Conservation (phyloP, 92 coral and sea anemone genomes). For the Heteractis magnifica region DNA sequence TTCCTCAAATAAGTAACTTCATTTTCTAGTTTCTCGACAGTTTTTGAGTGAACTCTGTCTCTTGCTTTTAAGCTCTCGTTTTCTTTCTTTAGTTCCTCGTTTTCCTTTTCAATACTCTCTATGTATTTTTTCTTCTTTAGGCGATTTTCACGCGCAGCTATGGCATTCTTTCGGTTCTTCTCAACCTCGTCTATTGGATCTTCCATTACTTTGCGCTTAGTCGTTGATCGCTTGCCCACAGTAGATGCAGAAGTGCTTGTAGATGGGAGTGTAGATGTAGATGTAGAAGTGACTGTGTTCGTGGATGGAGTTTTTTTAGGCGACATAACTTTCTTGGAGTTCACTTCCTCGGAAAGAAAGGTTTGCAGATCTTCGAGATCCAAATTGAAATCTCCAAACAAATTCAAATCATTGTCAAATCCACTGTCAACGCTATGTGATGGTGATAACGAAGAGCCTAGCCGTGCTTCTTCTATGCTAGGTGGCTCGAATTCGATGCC, state of each 20-base stretch:
- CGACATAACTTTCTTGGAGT: slow-evolving; percentile 10
- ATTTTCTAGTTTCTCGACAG: slow-evolving; percentile 53
- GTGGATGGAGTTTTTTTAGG: neutral
- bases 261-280: neutral
- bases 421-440: slow-evolving; percentile 96
- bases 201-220: slow-evolving; percentile 1
- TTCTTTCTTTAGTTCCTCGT: slow-evolving; percentile 55
- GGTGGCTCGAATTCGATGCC: slow-evolving; percentile 43
- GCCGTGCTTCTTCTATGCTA: neutral
- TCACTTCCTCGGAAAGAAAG: neutral
- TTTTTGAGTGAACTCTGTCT: slow-evolving; percentile 39
- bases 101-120: slow-evolving; percentile 68
- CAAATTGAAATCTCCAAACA: slow-evolving; percentile 34
- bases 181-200: slow-evolving; percentile 53
- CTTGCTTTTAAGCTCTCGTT: slow-evolving; percentile 52
- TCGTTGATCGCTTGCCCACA: neutral
- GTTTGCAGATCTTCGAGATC: slow-evolving; percentile 20
- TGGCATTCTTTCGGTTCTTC: slow-evolving; percentile 74
- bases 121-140: slow-evolving; percentile 83
- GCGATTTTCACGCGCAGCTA: slow-evolving; percentile 90
- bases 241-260: neutral
- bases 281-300: neutral
- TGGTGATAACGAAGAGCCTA: slow-evolving; percentile 72
- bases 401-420: slow-evolving; percentile 65
- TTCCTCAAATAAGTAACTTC: slow-evolving; percentile 81